These are phyloP conservation scores for Leptopterna dolabrata DNA, from an alignment of 2,888 invertebrate species.

Conservation along the genomic window DNA sequence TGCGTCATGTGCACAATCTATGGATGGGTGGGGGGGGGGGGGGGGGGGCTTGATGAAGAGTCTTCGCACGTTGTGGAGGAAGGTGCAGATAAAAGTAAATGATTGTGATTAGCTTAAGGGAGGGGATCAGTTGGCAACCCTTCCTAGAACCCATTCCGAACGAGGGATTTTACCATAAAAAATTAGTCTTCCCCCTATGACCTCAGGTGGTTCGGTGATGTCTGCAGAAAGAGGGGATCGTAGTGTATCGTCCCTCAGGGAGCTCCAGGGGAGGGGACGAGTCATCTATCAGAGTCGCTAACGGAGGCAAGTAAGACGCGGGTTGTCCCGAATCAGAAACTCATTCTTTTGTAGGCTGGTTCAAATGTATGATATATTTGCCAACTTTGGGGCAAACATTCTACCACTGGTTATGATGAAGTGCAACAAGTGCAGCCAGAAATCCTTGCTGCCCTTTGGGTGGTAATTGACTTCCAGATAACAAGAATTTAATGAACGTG, in stretches of 20 bases:
- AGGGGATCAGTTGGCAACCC: neutral
- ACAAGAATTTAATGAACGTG: too few relatives aligned
- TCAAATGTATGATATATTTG: too few relatives aligned
- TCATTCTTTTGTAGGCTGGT: neutral
- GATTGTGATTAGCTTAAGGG: neutral
- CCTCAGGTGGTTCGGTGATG: neutral
- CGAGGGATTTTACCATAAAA: neutral
- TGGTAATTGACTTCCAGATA: too few relatives aligned
- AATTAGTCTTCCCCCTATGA: neutral
- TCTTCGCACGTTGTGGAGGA: neutral
- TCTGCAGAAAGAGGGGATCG: neutral
- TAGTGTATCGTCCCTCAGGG: neutral
- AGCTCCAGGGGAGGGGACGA: neutral
- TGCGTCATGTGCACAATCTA: too few relatives aligned
- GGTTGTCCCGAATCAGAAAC: neutral
- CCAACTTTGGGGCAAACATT: too few relatives aligned
- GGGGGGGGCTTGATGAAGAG: too few relatives aligned
- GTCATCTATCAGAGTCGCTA: neutral
- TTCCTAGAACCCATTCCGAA: neutral
- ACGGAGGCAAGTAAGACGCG: neutral
- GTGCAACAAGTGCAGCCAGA: too few relatives aligned
- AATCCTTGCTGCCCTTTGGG: too few relatives aligned
- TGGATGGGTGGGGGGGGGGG: too few relatives aligned
- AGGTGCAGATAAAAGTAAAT: neutral
- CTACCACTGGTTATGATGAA: too few relatives aligned